Base-by-base conservation (phyloP, 2,888 invertebrate species). In the Meganola albula region DNA sequence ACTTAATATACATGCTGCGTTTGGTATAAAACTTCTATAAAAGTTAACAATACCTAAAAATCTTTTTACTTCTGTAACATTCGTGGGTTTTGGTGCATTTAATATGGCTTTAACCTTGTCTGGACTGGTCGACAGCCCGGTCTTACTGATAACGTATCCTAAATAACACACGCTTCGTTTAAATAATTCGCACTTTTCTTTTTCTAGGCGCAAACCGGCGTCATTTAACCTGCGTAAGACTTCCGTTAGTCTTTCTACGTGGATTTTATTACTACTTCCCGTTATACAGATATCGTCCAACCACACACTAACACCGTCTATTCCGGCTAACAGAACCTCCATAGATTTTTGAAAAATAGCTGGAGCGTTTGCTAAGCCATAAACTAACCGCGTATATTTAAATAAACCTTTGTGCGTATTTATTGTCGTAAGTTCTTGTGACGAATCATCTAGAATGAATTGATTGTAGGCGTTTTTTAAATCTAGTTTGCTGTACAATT, bases 331-430 rank as follows among this genome's bases (percentile, higher is more conserved):
- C 4, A 57, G 26, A 0, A 34, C 38, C 32, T 61, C 55, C 57
- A 72, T 69, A 1, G 58, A 30, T 34, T 50, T 49, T 48, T 73
- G 63, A 33, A 71, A 69, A 32, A 63, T 60, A 3, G 57, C 56
- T 0, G 64, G 62, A 2, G 58, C 63, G 13, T 48, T 57, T 2
- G 57, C 49, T 9, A 70, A 40, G 1, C 63, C 63, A 27, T 47
- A 64, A 7, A 59, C 43, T 11, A 62, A 31, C 2, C 58, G 34
- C 5, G 50, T 57, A 37, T 52, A 60, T 28, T 40, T 50, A 32
- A 44, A 63, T 16, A 62, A 33, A 1, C 62, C 60, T 27, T 44
- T 47, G 2, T 48, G 44, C 1, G 63, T 63, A 27, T 51, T 53
- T 2, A 64, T 58, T 0, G 50, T 49, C 0, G 50, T 44, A 1